Evolutionary conservation across 23 tunicate species (phyloP).

Genomic region (Styela plicata): DNA sequence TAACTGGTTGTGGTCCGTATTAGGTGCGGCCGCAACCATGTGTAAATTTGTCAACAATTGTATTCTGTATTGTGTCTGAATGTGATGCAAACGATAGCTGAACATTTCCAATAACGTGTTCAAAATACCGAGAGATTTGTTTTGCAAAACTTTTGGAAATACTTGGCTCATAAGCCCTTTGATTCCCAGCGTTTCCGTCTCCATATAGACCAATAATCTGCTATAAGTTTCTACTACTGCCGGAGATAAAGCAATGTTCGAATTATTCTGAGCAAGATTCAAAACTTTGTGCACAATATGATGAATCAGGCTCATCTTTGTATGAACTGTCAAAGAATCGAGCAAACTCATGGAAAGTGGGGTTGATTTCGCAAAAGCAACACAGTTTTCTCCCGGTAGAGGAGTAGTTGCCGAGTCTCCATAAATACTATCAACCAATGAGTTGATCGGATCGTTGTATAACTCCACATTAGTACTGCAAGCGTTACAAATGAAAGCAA

Average conservation of each 20-base stretch:
- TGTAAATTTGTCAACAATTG: constrained; percentile 67
- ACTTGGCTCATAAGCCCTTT: constrained; percentile 78
- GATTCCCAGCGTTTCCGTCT: constrained; percentile 72
- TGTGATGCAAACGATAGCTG: constrained; percentile 74
- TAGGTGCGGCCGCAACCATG: constrained; percentile 38
- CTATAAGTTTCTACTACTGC: constrained; percentile 95
- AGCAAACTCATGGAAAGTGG: constrained; percentile 73
- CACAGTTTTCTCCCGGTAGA: constrained; percentile 52
- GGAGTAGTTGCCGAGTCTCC: constrained; percentile 45
- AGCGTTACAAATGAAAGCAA: constrained; percentile 79
- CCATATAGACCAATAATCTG: constrained; percentile 72
- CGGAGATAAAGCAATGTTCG: constrained; percentile 57
- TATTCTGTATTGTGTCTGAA: constrained; percentile 60
- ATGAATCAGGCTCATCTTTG: constrained; percentile 88
- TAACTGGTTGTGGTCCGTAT: constrained; percentile 45
- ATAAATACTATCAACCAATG: constrained; percentile 58
- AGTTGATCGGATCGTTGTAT: constrained; percentile 42
- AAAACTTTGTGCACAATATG: constrained; percentile 41
- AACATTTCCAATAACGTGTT: constrained; percentile 70
- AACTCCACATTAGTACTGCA: constrained; percentile 55
- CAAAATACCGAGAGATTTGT: constrained; percentile 49
- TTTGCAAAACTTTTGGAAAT: constrained; percentile 56
- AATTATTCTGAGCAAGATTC: constrained; percentile 48
- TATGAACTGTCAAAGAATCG: constrained; percentile 84
- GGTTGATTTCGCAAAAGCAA: constrained; percentile 53